phyloP scores from a whole-genome alignment of 2,797 vertebrate genomes.

The Gymnopithys bicolor region DNA sequence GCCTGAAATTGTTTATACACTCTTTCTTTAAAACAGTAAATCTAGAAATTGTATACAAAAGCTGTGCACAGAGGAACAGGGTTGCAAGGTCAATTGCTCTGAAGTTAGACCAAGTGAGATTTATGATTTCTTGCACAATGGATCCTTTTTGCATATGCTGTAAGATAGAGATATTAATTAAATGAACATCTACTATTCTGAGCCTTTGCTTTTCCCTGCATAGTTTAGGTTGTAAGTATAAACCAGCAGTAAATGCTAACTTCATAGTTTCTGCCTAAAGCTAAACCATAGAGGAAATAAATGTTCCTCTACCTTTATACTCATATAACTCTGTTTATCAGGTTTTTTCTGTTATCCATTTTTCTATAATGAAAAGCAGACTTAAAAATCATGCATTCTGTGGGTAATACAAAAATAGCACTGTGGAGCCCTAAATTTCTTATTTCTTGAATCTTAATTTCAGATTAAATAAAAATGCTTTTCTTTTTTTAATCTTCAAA shows the following conservation, averaged over 20 bases:
- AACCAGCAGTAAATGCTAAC: background rate
- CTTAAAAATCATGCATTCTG: background rate
- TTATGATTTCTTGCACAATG: slow-evolving; percentile 23
- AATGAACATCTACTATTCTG: slow-evolving; percentile 1
- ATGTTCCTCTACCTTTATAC: background rate
- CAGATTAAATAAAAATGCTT: background rate
- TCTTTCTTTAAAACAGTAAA: slow-evolving; percentile 24
- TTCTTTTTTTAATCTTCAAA: background rate
- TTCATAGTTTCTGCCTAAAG: background rate
- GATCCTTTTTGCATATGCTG: background rate
- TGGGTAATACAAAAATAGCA: background rate
- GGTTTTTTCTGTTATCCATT: background rate
- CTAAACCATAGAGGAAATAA: background rate
- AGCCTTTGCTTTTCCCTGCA: background rate
- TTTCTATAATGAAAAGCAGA: background rate
- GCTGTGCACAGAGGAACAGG: background rate
- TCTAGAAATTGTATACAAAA: slow-evolving; percentile 23
- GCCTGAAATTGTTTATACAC: background rate
- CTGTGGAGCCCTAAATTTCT: background rate
- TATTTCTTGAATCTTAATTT: background rate
- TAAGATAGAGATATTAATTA: slow-evolving; percentile 17
- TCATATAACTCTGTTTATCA: background rate
- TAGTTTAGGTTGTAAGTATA: background rate
- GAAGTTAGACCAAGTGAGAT: slow-evolving; percentile 17
- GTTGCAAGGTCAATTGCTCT: slow-evolving; percentile 36